A percentile compares a stretch with the other conserved stretches of the same genome.
Evolutionary conservation across 1,140 invertebrate genomes (phyloP).

Genomic region (Drosophila pseudoobscura): DNA sequence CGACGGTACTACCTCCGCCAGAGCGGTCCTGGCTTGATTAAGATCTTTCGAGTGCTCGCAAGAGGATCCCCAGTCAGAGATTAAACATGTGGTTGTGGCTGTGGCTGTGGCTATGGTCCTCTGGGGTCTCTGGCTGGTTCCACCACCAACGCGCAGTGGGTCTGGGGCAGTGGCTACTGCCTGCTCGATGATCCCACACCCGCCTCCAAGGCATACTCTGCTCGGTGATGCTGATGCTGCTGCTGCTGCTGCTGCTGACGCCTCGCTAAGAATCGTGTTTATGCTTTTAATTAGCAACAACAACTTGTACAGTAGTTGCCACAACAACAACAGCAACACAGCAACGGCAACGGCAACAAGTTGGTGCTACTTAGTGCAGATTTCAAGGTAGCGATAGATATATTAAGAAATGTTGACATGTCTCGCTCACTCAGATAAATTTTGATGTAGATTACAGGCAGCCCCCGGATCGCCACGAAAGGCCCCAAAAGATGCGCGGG

Average conservation of each 20-base stretch:
- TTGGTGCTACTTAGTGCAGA: slow-evolving; percentile 78
- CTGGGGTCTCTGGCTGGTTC: slow-evolving; percentile 25
- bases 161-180: slow-evolving; percentile 5
- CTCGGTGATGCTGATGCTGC: too few species aligned
- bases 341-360: slow-evolving; percentile 15
- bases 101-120: slow-evolving; percentile 9
- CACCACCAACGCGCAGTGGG: neutral
- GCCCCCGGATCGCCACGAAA: slow-evolving; percentile 9
- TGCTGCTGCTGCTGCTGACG: slow-evolving; percentile 29
- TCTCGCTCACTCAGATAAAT: slow-evolving; percentile 80
- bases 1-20: slow-evolving; percentile 30
- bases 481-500: neutral
- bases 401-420: slow-evolving; percentile 82
- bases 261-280: slow-evolving; percentile 81
- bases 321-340: slow-evolving; percentile 31
- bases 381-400: slow-evolving; percentile 80
- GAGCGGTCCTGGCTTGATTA: slow-evolving; percentile 59
- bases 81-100: slow-evolving; percentile 62
- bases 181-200: too few species aligned
- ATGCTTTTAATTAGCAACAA: slow-evolving; percentile 82
- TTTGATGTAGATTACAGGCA: slow-evolving; percentile 76
- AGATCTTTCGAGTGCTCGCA: slow-evolving; percentile 64
- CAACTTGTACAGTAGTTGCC: slow-evolving; percentile 78
- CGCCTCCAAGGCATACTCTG: too few species aligned
- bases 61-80: slow-evolving; percentile 56